Evolutionary conservation across 1,140 invertebrate species (phyloP), one percentile per base, ranked within the genome.

Genomic region (Platorchestia sp.): DNA sequence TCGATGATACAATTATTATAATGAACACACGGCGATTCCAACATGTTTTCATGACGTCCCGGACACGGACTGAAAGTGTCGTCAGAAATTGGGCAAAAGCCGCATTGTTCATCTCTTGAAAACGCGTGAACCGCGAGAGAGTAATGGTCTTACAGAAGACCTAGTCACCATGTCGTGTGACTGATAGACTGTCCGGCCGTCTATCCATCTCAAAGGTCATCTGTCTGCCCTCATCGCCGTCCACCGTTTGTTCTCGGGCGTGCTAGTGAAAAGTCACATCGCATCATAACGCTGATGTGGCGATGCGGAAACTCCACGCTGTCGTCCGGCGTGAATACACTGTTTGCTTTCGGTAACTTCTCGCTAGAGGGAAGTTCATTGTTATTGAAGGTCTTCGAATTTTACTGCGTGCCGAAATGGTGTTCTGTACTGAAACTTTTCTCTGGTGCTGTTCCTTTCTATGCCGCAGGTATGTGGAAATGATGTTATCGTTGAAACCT

Each of bases 141-240:
- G 59, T 19, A 36, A 75, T 75, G 59, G 59, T 27, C 59, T 75
- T 36, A 75, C 59, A 75, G 59, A 19, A 27, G 6, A 7, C 47
- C 47, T 6, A 51, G 47, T 51, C 59, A 75, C 59, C 59, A 36
- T 75, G 59, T 75, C 59, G 14, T 27, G 36, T 75, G 59, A 75
- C 10, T 75, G 59, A 75, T 75, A 19, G 59, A 75, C 59, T 75
- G 59, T 75, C 59, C 36, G 6, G 27, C 59, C 27, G 59, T 75
- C 59, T 75, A 75, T 75, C 59, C 59, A 75, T 75, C 59, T 75
- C 59, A 75, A 75, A 75, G 59, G 59, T 75, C 59, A 75, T 75
- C 7, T 75, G 59, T 75, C 59, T 75, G 59, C 27, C 59, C 59
- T 36, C 59, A 75, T 75, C 27, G 59, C 36, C 59, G 59, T 75